These are phyloP conservation scores for Lithosia quadra DNA, from an alignment of 2,888 invertebrate genomes.

Conservation along the genomic window DNA sequence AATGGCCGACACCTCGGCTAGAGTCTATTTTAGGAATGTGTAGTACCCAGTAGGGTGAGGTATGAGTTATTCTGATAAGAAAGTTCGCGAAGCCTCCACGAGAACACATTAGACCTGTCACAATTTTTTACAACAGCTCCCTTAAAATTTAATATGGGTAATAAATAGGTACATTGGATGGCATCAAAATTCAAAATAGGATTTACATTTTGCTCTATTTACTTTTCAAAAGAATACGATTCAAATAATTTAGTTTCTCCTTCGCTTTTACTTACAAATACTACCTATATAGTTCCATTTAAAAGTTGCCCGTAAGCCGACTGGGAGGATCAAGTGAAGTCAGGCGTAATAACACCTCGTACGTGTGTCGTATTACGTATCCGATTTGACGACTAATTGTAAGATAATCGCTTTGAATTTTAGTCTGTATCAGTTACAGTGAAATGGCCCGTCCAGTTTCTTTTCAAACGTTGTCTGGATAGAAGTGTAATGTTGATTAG, in stretches of 20 bases:
- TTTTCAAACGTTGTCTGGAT: neutral
- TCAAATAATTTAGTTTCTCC: neutral
- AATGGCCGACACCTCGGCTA: neutral
- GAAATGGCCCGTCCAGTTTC: neutral
- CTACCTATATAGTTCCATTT: conserved; percentile 33
- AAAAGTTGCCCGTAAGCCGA: conserved; percentile 43
- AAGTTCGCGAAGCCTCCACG: neutral
- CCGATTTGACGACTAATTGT: conserved; percentile 46
- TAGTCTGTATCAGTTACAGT: conserved; percentile 25
- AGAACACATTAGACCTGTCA: neutral
- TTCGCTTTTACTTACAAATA: conserved; percentile 26
- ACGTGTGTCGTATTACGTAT: conserved; percentile 50
- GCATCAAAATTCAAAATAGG: neutral
- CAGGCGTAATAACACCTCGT: conserved; percentile 46
- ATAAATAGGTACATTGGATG: too few relatives aligned
- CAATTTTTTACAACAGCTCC: neutral
- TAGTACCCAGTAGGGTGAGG: neutral
- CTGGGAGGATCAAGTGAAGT: conserved; percentile 42
- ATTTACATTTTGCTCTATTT: neutral
- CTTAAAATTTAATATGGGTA: too few relatives aligned
- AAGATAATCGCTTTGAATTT: conserved; percentile 49
- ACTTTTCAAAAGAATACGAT: neutral
- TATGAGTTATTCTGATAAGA: neutral
- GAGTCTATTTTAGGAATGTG: neutral
- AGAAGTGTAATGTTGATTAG: neutral